Conservation (phyloP, 2,888 invertebrate genomes). For the Chloroclysta siterata region DNA sequence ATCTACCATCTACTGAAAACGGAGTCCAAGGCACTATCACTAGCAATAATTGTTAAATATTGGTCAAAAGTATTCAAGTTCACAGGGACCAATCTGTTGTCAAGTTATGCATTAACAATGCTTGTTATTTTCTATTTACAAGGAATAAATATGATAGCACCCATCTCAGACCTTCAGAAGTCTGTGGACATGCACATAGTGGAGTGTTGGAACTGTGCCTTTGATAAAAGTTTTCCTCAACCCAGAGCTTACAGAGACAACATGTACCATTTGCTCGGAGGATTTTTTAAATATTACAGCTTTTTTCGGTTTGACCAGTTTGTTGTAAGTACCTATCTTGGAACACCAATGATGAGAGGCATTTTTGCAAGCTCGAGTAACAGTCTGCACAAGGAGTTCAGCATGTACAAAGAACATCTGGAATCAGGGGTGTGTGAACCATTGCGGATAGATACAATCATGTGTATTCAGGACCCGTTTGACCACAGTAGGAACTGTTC, state of each 20-base stretch:
- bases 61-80: constrained; percentile 88
- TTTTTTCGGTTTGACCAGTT: constrained; percentile 81
- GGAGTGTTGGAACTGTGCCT: constrained; percentile 86
- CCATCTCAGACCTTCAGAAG: constrained; percentile 78
- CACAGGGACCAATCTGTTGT: constrained; percentile 82
- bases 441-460: constrained; percentile 57
- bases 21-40: constrained; percentile 83
- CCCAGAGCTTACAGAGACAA: constrained; percentile 46
- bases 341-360: constrained; percentile 68
- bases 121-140: constrained; percentile 90
- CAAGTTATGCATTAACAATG: constrained; percentile 88
- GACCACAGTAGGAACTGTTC: constrained; percentile 83
- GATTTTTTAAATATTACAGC: constrained; percentile 87
- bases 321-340: constrained; percentile 86
- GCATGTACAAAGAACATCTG: constrained; percentile 65
- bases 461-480: constrained; percentile 87
- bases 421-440: constrained; percentile 44
- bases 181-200: constrained; percentile 52
- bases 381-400: constrained; percentile 56
- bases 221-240: constrained; percentile 58
- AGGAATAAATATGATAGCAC: constrained; percentile 83
- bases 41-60: constrained; percentile 89
- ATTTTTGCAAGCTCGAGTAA: constrained; percentile 55
- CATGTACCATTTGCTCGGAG: constrained; percentile 78
- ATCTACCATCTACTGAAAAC: constrained; percentile 83